Conservation (phyloP, 1,140 invertebrate species). For the Delia radicum region DNA sequence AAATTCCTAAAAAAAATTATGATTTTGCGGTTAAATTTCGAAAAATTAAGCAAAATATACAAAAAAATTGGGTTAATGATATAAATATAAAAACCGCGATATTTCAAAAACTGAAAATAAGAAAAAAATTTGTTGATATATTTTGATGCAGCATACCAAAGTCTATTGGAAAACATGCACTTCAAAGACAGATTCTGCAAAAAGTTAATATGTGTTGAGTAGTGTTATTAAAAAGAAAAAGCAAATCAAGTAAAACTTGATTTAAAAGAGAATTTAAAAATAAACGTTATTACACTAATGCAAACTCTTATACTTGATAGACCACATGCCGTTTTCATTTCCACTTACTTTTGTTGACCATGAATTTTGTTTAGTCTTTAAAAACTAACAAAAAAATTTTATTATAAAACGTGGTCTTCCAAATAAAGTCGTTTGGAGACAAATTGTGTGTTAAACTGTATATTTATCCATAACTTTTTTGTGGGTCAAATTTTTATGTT, state of each 20-base stretch:
- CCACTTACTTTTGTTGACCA: background rate
- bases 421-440: background rate
- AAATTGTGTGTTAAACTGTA: background rate
- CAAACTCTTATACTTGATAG: background rate
- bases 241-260: background rate
- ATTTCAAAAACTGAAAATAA: too few species aligned
- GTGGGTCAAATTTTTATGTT: background rate
- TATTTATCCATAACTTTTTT: background rate
- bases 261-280: background rate
- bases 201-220: too few species aligned
- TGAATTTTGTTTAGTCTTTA: background rate
- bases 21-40: too few species aligned
- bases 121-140: too few species aligned
- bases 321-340: background rate
- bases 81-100: too few species aligned
- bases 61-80: too few species aligned
- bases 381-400: too few species aligned
- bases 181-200: too few species aligned
- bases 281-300: background rate
- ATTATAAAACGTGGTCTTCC: background rate
- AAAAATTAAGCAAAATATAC: too few species aligned
- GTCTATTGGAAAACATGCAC: too few species aligned
- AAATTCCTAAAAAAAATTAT: too few species aligned
- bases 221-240: background rate
- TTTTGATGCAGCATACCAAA: too few species aligned